phyloP scores from a whole-genome alignment of 2,888 invertebrate genomes.

The Idaea aversata region DNA sequence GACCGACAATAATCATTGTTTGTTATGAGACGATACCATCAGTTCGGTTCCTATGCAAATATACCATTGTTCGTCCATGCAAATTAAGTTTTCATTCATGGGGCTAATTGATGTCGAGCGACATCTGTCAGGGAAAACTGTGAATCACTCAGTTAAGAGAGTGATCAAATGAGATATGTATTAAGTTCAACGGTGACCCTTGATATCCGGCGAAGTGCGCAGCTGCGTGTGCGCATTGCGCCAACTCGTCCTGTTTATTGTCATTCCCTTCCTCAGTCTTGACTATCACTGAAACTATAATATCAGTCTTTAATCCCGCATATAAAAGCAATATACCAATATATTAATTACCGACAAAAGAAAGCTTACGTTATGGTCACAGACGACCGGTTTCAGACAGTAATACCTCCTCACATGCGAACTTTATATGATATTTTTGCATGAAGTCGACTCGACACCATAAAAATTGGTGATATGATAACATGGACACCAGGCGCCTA shows the following conservation, averaged over 20 bases:
- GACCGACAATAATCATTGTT: constrained; percentile 72
- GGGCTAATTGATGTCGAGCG: constrained; percentile 62
- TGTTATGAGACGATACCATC: constrained; percentile 46
- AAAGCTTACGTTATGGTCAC: not conserved
- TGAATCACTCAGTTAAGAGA: constrained; percentile 72
- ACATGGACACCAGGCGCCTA: constrained; percentile 61
- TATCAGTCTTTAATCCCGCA: constrained; percentile 10
- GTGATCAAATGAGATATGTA: constrained; percentile 65
- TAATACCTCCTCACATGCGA: constrained; percentile 2
- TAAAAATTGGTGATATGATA: constrained; percentile 57
- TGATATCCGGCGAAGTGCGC: constrained; percentile 64
- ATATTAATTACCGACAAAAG: constrained; percentile 9
- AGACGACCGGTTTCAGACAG: constrained; percentile 28
- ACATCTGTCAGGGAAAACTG: constrained; percentile 75
- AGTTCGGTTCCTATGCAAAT: constrained; percentile 65
- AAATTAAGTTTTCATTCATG: constrained; percentile 74
- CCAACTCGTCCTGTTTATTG: constrained; percentile 50
- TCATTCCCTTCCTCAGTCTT: constrained; percentile 39
- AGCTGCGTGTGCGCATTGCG: constrained; percentile 49
- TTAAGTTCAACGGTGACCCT: constrained; percentile 72
- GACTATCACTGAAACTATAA: constrained; percentile 9
- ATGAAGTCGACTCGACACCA: constrained; percentile 45
- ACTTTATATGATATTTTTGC: constrained; percentile 55
- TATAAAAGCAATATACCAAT: not conserved
- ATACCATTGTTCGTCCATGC: constrained; percentile 66